Base-by-base conservation (phyloP, 2,797 vertebrate species). In the Syncerus caffer region DNA sequence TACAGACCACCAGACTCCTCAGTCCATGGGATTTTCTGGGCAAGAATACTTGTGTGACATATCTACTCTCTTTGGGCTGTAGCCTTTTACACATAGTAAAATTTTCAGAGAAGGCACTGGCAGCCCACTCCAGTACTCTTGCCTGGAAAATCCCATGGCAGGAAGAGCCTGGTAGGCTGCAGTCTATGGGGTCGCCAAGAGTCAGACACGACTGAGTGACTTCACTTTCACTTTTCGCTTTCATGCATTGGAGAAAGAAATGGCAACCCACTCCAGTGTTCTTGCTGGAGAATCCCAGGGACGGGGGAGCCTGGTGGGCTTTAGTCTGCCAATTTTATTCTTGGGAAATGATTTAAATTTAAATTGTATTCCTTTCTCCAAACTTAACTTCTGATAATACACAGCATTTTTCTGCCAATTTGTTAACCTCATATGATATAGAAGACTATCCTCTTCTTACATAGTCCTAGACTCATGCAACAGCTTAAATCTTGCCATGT, bases 291-390 rank as follows among this genome's bases (percentile, higher is more conserved):
- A 47, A 47, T 47, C 10, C 11, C 45, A 47, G 45, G 45, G 45
- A 11, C 10, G 10, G 45, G 45, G 45, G 10, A 11, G 45, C 10
- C 45, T 47, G 45, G 45, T 10, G 2, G 2, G 45, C 45, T 47
- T 47, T 47, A 60, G 5, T 74, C 25, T 88, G 53, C 34, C 4
- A 34, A 60, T n/a, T 80, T 62, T 84, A 87, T 60, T 94, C 45
- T 89, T 89, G 38, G 21, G 34, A 96, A 94, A 86, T 85, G 29
- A 84, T 47, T 82, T 85, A 89, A 89, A 92, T 85, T 15, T 78
- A n/a, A 57, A 17, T 31, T 85, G 47, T 4, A 3, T 76, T 55
- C 19, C 7, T 7, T 1, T 92, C 14, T 58, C 27, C 4, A 95
- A 95, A 86, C 23, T 47, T 90, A 93, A 78, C 62, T 76, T 93